Evolutionary conservation across 2,797 vertebrate species (phyloP), one percentile per base, ranked within the genome.

Genomic region (Sebastes itinus): DNA sequence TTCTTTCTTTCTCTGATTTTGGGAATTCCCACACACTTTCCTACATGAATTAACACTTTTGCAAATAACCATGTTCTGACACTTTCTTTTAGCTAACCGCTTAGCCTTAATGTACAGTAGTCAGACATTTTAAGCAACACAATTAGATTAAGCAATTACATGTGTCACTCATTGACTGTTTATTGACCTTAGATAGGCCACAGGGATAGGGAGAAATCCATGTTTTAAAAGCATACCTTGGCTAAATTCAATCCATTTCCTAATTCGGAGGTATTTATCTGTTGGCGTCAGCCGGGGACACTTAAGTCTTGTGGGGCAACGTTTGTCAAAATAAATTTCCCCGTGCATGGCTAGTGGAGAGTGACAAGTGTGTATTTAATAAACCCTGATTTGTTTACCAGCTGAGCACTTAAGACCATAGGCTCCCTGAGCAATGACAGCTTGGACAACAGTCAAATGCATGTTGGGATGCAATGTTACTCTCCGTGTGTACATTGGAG

Each of bases 81-180:
- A 78, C 49, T n/a, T 67, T 46, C 60, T 63, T 83, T 59, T 16
- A 59, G 12, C 59, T 66, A 61, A 67, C 78, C 4, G 56, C 74
- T 83, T 62, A 52, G 67, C 81, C 56, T 63, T 70, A 54, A 80
- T 81, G 79, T 96, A 95, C 94, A 94, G 95, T 96, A 96, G 95
- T 94, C 91, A 93, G 92, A 88, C 91, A 86, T 89, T 85, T 89
- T 83, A 8, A 32, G 91, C 63, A 80, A 89, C 91, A 96, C 94
- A 96, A 97, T 97, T 96, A 95, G 96, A 95, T 95, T 96, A 97
- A 97, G 95, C 95, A 95, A 96, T 96, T 97, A 95, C 93, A 91
- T 92, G 93, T 97, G 97, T 96, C 97, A 96, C 88, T 97, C 97
- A 97, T 2, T 52, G 87, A 23, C 20, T 96, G 97, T 97, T 97